Base-by-base conservation (phyloP, 2,797 vertebrate species). In the Acomys russatus region DNA sequence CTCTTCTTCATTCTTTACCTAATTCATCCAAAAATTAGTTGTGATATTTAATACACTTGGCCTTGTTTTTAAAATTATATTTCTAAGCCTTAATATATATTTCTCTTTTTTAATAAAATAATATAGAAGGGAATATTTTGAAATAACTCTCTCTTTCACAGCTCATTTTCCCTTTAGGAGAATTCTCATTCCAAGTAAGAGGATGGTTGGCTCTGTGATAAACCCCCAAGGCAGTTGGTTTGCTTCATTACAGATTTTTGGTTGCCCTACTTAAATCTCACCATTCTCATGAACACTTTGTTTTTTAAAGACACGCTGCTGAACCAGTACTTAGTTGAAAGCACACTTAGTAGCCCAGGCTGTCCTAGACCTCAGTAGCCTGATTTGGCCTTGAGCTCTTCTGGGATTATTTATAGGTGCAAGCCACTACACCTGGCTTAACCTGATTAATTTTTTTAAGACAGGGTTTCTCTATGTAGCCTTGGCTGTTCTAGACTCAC, bases 21-120 rank as follows among this genome's bases (percentile, higher is more conserved):
- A n/a, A 17, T 54, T 92, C 96, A 25, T 83, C 64, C 91, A 66
- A 83, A 94, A 95, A 92, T 74, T 70, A 88, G 66, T 92, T 82
- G 76, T 73, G 9, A 28, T 96, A 94, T 92, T 95, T 88, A 95
- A 94, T 88, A 38, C n/a, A 89, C 88, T 93, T 94, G 22, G 12
- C n/a, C 87, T 6, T 95, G 70, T 93, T 94, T 90, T 94, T 94
- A 64, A 94, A 95, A 73, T 85, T 95, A 28, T 61, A 79, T 90
- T 92, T 95, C 80, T 92, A 35, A 94, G 59, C 92, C 74, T 94
- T 92, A 86, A 25, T 78, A 33, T 88, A 44, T 63, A 73, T 35
- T 35, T 78, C 23, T 54, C 22, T 30, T 22, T 77, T 96, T 93
- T 82, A 54, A 77, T 89, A 93, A 85, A 44, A 90, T 85, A 88